These are phyloP conservation scores for Phymatocera aterrima DNA, from an alignment of 2,888 invertebrate genomes.

Conservation along the genomic window DNA sequence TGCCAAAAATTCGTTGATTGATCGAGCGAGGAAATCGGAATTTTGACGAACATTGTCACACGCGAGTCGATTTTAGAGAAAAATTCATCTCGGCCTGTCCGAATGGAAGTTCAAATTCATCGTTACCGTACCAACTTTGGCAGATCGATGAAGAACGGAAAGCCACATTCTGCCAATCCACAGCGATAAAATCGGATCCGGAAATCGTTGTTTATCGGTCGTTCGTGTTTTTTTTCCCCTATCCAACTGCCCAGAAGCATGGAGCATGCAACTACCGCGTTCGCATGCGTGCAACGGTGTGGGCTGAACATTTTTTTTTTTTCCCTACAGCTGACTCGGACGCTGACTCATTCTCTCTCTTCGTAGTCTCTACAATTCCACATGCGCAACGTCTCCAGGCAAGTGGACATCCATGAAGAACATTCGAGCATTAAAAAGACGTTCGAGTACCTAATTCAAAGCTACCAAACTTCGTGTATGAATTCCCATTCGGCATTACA, in stretches of 20 bases:
- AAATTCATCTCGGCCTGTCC: too few relatives aligned
- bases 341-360: not conserved
- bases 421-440: not conserved
- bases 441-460: too few relatives aligned
- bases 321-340: not conserved
- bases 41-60: not conserved
- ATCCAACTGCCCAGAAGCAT: not conserved
- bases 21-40: not conserved
- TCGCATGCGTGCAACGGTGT: not conserved
- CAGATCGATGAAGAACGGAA: not conserved
- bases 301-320: not conserved
- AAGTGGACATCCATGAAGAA: not conserved
- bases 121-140: not conserved
- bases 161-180: not conserved
- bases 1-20: too few relatives aligned
- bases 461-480: too few relatives aligned
- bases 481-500: not conserved
- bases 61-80: too few relatives aligned
- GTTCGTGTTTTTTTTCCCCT: constrained; percentile 6
- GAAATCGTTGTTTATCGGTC: constrained; percentile 14
- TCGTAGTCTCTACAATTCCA: not conserved
- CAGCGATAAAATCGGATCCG: constrained; percentile 6
- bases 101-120: too few relatives aligned
- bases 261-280: not conserved
- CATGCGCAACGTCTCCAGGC: not conserved